Conservation (phyloP, 2,888 invertebrate species). For the Cetonia aurata region DNA sequence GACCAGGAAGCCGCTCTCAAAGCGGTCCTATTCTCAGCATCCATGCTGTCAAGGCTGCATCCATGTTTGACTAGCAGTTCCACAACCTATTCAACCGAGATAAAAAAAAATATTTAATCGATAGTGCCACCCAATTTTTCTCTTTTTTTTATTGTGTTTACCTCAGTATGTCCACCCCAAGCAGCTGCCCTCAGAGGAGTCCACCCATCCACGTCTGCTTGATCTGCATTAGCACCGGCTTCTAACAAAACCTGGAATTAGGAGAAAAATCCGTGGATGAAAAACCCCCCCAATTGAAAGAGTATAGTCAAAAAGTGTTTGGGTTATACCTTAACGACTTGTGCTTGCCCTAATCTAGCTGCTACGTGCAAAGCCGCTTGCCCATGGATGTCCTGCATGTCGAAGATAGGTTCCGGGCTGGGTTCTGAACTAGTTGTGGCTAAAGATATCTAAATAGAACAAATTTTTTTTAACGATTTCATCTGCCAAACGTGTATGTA, state of each 20-base stretch:
- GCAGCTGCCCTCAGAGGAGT: conserved; percentile 92
- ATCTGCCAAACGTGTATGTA: too few relatives aligned
- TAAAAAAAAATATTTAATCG: conserved; percentile 11
- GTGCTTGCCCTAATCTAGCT: conserved; percentile 81
- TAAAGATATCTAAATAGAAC: conserved; percentile 59
- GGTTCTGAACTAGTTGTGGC: conserved; percentile 65
- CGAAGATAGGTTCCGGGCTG: conserved; percentile 69
- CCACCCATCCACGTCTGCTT: conserved; percentile 90
- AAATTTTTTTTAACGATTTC: background rate
- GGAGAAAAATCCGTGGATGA: background rate
- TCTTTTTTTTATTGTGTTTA: conserved; percentile 56
- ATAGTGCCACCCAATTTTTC: background rate
- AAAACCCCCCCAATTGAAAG: background rate
- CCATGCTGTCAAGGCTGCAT: conserved; percentile 88
- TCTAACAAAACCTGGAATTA: conserved; percentile 66
- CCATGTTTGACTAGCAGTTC: conserved; percentile 82
- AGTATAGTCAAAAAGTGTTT: too few relatives aligned
- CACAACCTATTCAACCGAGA: conserved; percentile 72
- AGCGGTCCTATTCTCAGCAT: conserved; percentile 90
- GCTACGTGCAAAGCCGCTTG: conserved; percentile 90
- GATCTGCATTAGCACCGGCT: conserved; percentile 79
- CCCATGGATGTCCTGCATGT: conserved; percentile 79
- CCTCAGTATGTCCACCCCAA: conserved; percentile 95
- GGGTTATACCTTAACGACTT: conserved; percentile 73
- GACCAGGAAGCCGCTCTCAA: conserved; percentile 94